These are phyloP conservation scores for Cybosia mesomella DNA, from an alignment of 2,888 invertebrate species.

Conservation along the genomic window DNA sequence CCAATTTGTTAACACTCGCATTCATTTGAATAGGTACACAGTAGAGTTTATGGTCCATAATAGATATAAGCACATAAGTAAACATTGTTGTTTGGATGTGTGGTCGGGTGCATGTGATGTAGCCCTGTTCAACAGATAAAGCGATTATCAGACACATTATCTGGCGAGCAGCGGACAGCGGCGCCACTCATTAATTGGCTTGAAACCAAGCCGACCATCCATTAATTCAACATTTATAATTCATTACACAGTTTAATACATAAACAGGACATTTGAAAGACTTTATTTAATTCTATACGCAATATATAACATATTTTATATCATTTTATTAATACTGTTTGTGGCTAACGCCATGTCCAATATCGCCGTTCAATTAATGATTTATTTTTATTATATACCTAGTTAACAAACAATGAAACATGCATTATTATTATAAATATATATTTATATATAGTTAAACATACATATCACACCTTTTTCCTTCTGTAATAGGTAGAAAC, in stretches of 20 bases:
- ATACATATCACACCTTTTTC: no score
- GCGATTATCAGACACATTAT: conserved; percentile 68
- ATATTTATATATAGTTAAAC: no score
- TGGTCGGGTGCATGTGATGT: conserved; percentile 45
- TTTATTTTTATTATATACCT: neutral
- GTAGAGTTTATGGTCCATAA: conserved; percentile 26
- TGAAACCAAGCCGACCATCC: conserved; percentile 65
- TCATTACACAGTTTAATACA: conserved; percentile 42
- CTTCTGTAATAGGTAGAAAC: no score
- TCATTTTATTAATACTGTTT: neutral
- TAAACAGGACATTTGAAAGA: conserved; percentile 25
- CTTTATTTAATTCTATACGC: neutral
- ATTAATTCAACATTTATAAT: conserved; percentile 60
- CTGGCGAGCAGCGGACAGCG: conserved; percentile 52
- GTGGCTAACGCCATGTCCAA: neutral
- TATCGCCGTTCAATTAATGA: neutral
- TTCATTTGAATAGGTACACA: conserved; percentile 41
- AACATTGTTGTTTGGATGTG: conserved; percentile 31
- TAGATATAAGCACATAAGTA: conserved; percentile 28
- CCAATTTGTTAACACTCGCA: conserved; percentile 48
- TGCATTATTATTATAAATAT: neutral
- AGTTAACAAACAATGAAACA: neutral
- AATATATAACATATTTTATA: neutral
- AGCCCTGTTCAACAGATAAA: conserved; percentile 53
- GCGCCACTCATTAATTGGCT: conserved; percentile 68